phyloP scores from a whole-genome alignment of 2,888 invertebrate species.

The Noctua janthe region DNA sequence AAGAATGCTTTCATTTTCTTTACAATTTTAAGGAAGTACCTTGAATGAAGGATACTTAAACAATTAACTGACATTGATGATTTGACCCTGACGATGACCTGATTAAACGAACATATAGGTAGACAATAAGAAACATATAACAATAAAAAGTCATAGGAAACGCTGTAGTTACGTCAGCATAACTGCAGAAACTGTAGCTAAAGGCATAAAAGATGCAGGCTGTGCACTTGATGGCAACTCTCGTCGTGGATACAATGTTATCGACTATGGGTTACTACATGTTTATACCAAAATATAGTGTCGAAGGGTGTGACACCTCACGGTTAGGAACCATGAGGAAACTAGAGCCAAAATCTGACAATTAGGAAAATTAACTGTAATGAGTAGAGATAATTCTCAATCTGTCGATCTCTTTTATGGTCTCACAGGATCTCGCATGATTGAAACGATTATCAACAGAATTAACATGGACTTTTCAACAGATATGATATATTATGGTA shows the following conservation, averaged over 20 bases:
- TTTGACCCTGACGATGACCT: not conserved
- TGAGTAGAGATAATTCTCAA: not conserved
- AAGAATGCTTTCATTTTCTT: conserved; percentile 4
- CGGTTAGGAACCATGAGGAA: not conserved
- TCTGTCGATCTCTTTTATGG: not conserved
- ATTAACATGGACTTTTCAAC: not conserved
- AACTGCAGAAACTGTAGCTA: conserved; percentile 36
- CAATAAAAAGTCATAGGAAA: conserved; percentile 8
- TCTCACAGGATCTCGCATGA: not conserved
- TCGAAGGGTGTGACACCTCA: too few relatives aligned
- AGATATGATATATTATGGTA: not conserved
- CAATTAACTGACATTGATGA: not conserved
- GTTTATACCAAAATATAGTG: not conserved
- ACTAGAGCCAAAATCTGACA: not conserved
- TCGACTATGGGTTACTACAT: not conserved
- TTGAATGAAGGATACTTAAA: not conserved
- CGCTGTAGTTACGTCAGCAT: conserved; percentile 10
- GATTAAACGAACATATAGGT: not conserved
- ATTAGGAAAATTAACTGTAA: not conserved
- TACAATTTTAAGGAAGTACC: not conserved
- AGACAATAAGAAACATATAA: not conserved
- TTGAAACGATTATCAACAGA: not conserved
- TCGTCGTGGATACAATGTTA: conserved; percentile 28
- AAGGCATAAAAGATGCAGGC: conserved; percentile 44
- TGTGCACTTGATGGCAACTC: conserved; percentile 32